Percentiles rank a stretch among this genome's conserved stretches.
Conservation (phyloP, 2,797 vertebrate species). For the Allobates femoralis region DNA sequence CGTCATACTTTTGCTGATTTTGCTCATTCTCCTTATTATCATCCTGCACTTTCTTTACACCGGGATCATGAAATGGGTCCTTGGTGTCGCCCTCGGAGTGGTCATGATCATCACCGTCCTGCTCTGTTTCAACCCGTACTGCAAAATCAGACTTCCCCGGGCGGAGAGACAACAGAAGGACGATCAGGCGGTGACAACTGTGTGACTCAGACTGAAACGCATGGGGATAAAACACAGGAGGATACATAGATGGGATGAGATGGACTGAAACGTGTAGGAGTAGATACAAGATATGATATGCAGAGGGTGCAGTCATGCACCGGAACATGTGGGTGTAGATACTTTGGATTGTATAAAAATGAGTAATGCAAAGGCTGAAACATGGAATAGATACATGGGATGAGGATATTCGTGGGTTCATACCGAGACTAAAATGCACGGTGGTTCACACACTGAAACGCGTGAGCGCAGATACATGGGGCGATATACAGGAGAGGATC, state of each 20-base stretch:
- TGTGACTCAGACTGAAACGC: slow-evolving; percentile 64
- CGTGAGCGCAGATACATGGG: neutral
- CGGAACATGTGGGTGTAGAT: too few species aligned
- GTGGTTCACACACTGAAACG: neutral
- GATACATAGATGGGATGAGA: neutral
- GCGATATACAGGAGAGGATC: too few species aligned
- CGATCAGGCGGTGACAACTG: slow-evolving; percentile 65
- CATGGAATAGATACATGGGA: neutral
- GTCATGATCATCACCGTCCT: slow-evolving; percentile 68
- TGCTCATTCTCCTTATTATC: slow-evolving; percentile 69
- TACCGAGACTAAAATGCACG: too few species aligned
- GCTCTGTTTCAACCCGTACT: slow-evolving; percentile 71
- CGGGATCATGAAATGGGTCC: slow-evolving; percentile 70
- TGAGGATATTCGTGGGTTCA: neutral
- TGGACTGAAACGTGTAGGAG: too few species aligned
- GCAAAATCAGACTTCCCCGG: slow-evolving; percentile 46
- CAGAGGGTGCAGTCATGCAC: too few species aligned
- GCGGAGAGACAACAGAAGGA: slow-evolving; percentile 65
- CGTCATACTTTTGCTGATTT: slow-evolving; percentile 69
- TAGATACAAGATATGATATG: too few species aligned
- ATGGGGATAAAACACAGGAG: too few species aligned
- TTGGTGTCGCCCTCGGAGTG: slow-evolving; percentile 67
- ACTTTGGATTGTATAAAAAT: too few species aligned
- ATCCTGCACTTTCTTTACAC: slow-evolving; percentile 74
- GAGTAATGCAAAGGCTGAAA: too few species aligned